Percentiles rank a stretch among this genome's conserved stretches.
phyloP scores from a whole-genome alignment of 2,888 invertebrate species.

The Pachycephus smyrnensis region DNA sequence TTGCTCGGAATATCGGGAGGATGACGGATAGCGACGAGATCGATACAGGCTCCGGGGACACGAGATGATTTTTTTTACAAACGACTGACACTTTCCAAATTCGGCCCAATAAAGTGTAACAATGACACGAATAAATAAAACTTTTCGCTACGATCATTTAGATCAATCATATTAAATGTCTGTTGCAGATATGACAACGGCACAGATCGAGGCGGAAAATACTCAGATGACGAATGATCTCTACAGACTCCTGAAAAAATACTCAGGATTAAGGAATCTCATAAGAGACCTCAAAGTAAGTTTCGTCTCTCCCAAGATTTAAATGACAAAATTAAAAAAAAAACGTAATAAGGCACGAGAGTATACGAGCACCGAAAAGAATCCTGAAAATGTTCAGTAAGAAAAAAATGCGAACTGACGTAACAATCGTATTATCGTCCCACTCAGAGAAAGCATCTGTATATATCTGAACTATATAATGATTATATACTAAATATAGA shows the following conservation, averaged over 20 bases:
- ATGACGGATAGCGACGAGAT: background rate
- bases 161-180: background rate
- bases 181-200: slow-evolving; percentile 88
- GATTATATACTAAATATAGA: background rate
- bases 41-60: background rate
- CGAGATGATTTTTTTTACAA: background rate
- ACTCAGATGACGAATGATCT: slow-evolving; percentile 94
- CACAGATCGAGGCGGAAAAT: slow-evolving; percentile 93
- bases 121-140: no score
- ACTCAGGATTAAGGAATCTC: slow-evolving; percentile 88
- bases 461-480: no score
- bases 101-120: background rate
- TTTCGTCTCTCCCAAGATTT: background rate
- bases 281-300: slow-evolving; percentile 88
- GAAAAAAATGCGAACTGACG: no score
- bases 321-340: no score
- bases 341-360: no score
- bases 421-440: no score
- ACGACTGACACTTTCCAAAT: background rate
- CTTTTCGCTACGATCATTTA: no score
- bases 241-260: slow-evolving; percentile 91
- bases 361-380: no score
- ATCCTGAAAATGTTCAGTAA: no score
- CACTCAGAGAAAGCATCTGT: no score
- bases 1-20: background rate